Evolutionary conservation across 2,797 vertebrate species (phyloP), one percentile per base, ranked within the genome.

Genomic region (Pipistrellus nathusii): DNA sequence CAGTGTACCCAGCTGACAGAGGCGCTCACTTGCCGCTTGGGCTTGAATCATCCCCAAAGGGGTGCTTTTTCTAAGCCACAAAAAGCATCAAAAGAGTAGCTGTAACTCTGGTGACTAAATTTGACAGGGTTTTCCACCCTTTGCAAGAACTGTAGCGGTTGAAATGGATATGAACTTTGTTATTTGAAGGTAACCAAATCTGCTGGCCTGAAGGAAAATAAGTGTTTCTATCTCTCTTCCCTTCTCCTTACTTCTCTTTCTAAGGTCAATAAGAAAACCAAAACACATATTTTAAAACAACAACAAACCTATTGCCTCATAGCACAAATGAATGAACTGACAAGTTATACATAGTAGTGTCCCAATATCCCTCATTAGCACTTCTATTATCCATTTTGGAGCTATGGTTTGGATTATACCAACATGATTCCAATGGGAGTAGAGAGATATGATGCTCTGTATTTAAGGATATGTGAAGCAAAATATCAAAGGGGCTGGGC

Each of bases 351-450:
- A n/a, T n/a, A n/a, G n/a, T n/a, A n/a, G n/a, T n/a, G n/a, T n/a
- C 17, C 9, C 48, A 73, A 14, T 44, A 41, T 59, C 5, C 25
- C 44, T 5, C 55, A 46, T 32, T 64, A 68, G 32, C 48, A 68
- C 21, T 62, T 85, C 18, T 73, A 6, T 82, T 90, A 78, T 21
- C 7, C 13, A 35, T 84, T 93, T 75, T 76, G 35, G 27, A 90
- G 15, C 41, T 94, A 25, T 57, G 21, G 21, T 85, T 91, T 95
- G 71, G 78, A 78, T 27, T 69, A 82, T 90, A 81, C 30, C 30
- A 86, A 48, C 5, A 71, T 21, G 8, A 78, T 14, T 11, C 8
- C n/a, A 78, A 2, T 48, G 38, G 18, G 13, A 75, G 15, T 75
- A 14, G 41, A 83, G 15, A 83, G 75, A 68, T 64, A 5, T 51